Conservation (phyloP, 2,888 invertebrate genomes). For the Coelopa pilipes region DNA sequence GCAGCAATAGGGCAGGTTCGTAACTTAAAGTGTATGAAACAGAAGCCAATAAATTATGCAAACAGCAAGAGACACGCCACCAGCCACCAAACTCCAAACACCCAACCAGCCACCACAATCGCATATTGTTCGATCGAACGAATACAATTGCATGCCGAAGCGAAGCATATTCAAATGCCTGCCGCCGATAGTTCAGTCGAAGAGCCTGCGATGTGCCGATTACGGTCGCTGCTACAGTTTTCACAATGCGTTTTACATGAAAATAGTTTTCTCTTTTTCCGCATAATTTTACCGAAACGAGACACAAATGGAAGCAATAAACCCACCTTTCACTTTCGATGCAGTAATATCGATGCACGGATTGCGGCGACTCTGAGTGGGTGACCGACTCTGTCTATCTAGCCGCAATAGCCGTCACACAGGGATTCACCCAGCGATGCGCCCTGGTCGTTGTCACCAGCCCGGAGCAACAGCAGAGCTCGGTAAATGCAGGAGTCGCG, state of each 20-base stretch:
- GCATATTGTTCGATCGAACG: no score
- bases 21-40: not conserved
- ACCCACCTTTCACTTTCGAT: slow-evolving; percentile 31
- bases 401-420: no score
- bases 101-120: not conserved
- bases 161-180: no score
- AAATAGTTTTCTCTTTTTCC: slow-evolving; percentile 31
- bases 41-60: slow-evolving; percentile 28
- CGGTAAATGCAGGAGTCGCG: not conserved
- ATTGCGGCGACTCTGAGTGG: not conserved
- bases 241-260: slow-evolving; percentile 7
- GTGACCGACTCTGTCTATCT: not conserved
- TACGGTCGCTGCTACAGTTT: no score
- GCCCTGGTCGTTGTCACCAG: no score
- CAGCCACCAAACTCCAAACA: not conserved
- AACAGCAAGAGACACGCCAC: slow-evolving; percentile 20
- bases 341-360: not conserved
- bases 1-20: not conserved
- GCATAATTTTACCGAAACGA: slow-evolving; percentile 10
- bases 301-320: not conserved
- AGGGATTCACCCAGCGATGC: no score
- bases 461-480: no score
- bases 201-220: no score
- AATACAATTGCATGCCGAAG: no score
- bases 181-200: no score